These are phyloP conservation scores for Drosophila varians DNA, from an alignment of 1,140 invertebrate species.

Conservation along the genomic window DNA sequence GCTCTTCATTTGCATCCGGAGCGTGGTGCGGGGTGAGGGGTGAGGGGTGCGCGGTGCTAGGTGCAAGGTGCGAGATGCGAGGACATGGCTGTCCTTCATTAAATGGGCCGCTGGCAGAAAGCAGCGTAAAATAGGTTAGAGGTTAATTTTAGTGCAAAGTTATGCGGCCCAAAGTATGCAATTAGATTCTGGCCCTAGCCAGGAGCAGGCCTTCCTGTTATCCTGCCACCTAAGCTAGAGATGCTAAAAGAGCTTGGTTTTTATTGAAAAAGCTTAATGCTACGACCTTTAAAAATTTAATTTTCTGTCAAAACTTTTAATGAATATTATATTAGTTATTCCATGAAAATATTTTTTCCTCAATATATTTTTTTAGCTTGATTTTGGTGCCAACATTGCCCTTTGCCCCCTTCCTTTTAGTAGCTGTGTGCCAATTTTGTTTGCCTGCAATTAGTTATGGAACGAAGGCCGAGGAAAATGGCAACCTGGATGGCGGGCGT, in stretches of 20 bases:
- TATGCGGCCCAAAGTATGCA: slow-evolving; percentile 75
- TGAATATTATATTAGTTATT: too few relatives aligned
- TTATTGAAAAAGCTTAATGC: too few relatives aligned
- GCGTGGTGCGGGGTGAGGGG: background rate
- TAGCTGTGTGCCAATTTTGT: slow-evolving; percentile 50
- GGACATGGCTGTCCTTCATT: slow-evolving; percentile 61
- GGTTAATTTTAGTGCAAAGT: slow-evolving; percentile 81
- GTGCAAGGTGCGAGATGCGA: background rate
- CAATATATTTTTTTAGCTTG: background rate
- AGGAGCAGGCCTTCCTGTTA: slow-evolving; percentile 26
- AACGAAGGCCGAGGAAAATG: slow-evolving; percentile 15
- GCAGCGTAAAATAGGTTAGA: slow-evolving; percentile 74
- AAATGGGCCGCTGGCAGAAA: slow-evolving; percentile 57
- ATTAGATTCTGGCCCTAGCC: slow-evolving; percentile 65
- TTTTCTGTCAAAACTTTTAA: too few relatives aligned
- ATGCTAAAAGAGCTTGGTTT: background rate
- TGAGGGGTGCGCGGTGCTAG: too few relatives aligned
- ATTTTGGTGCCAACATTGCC: background rate
- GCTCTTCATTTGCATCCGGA: slow-evolving; percentile 75
- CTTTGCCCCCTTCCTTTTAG: background rate
- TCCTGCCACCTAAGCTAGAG: slow-evolving; percentile 1
- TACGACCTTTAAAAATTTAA: too few relatives aligned
- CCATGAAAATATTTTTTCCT: background rate
- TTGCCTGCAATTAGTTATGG: slow-evolving; percentile 66
- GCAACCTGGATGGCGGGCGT: background rate